Evolutionary conservation across 2,888 invertebrate genomes (phyloP), one percentile per base, ranked within the genome.

Genomic region (Aradus depressus): DNA sequence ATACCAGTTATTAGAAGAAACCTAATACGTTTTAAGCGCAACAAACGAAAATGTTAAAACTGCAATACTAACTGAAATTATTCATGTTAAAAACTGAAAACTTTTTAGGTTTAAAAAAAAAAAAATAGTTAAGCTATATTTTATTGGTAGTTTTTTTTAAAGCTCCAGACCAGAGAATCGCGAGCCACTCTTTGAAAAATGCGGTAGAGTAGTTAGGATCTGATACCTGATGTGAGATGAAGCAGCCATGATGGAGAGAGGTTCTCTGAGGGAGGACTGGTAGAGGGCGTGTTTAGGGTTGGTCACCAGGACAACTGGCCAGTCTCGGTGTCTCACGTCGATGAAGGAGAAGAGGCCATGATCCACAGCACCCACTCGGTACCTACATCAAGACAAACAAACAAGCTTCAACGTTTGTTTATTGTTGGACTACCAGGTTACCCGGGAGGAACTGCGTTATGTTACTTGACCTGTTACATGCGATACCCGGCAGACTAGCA

Each of bases 271-370:
- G 2, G 84, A 80, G 69, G 88, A 79, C 39, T 73, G 64, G 65
- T 80, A 87, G 56, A 78, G 70, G 23, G 85, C 81, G 68, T 87
- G 75, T 70, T 91, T 92, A n/a, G 93, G 93, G 72, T 91, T 92
- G 41, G 91, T 91, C 16, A 92, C 75, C 58, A 93, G 68, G 37
- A 82, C 74, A 22, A 88, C 70, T 6, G 92, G 92, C 89, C 89
- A 91, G 14, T 75, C 70, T 57, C 79, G 74, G 64, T 86, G 81
- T 58, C 72, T 72, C 45, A 83, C 72, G 68, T 92, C 92, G 51
- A 78, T 71, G 70, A 92, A 91, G 25, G 90, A 86, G 64, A 92
- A 80, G 59, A 88, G 70, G 39, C 89, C 91, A 67, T 91, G 86
- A 68, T 93, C 92, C 59, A 92, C 77, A n/a, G 84, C 90, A 56